Percentiles rank a stretch among this genome's conserved stretches.
Evolutionary conservation across 1,140 invertebrate genomes (phyloP).

Genomic region (Drosophila nikananu): DNA sequence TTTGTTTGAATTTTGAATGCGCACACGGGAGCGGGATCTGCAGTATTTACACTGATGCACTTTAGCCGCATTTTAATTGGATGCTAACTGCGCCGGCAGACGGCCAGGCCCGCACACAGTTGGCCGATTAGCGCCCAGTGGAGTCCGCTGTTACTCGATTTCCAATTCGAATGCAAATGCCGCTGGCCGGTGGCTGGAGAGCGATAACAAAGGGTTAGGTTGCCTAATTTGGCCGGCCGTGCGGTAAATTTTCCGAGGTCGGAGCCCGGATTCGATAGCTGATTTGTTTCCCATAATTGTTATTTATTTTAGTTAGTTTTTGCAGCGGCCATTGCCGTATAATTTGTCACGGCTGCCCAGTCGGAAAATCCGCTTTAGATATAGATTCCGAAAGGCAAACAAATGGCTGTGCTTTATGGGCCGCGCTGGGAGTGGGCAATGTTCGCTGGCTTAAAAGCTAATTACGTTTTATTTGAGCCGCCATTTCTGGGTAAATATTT

Average conservation of each 20-base stretch:
- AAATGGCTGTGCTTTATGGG: constrained; percentile 17
- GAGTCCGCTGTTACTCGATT: constrained; percentile 67
- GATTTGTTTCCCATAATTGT: constrained; percentile 64
- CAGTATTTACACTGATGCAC: constrained; percentile 58
- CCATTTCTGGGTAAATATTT: constrained; percentile 56
- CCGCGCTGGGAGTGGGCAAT: background rate
- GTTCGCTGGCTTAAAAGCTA: constrained; percentile 55
- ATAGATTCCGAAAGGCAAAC: constrained; percentile 15
- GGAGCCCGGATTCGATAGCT: constrained; percentile 16
- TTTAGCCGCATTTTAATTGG: constrained; percentile 71
- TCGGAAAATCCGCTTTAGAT: constrained; percentile 46
- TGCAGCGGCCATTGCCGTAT: constrained; percentile 31
- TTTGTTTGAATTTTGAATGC: constrained; percentile 66
- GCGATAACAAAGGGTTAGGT: constrained; percentile 53
- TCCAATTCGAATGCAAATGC: constrained; percentile 67
- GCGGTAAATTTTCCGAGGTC: constrained; percentile 24
- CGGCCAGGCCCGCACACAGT: constrained; percentile 27
- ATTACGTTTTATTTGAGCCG: constrained; percentile 60
- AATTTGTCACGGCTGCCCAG: constrained; percentile 54
- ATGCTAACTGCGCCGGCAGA: constrained; percentile 39
- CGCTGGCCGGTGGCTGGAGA: constrained; percentile 17
- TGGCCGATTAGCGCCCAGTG: constrained; percentile 60
- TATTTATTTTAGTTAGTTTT: constrained; percentile 65
- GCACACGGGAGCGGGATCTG: constrained; percentile 15
- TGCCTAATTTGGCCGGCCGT: constrained; percentile 42